A percentile compares a stretch with the other conserved stretches of the same genome.
These are phyloP conservation scores for Zaprionus kolodkinae DNA, from an alignment of 1,140 invertebrate species.

Conservation along the genomic window DNA sequence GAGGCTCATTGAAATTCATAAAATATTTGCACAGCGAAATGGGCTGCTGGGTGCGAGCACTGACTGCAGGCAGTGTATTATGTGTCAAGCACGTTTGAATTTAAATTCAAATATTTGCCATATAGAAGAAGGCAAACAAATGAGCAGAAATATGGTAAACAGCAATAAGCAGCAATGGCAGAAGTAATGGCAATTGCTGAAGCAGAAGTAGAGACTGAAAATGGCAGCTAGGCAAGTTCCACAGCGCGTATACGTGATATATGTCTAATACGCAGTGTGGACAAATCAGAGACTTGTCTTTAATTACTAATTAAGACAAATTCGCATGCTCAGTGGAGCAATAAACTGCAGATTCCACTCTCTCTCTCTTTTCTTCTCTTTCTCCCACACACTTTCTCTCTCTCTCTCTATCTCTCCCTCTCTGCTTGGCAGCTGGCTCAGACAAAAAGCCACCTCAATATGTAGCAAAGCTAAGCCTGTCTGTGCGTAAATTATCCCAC, in stretches of 20 bases:
- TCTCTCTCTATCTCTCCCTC: background rate
- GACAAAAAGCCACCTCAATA: conserved; percentile 38
- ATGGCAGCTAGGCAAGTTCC: background rate
- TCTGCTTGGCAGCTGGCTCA: conserved; percentile 6
- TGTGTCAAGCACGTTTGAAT: conserved; percentile 81
- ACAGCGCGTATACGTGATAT: background rate
- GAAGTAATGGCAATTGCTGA: conserved; percentile 13
- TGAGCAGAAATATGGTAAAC: conserved; percentile 80
- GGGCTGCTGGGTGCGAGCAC: conserved; percentile 45
- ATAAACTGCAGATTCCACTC: background rate
- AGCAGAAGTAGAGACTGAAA: background rate
- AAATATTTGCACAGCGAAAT: conserved; percentile 79
- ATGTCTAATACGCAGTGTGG: background rate
- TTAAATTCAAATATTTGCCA: conserved; percentile 81
- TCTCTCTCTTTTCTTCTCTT: no score
- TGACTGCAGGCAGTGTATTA: conserved; percentile 68
- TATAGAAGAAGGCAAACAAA: conserved; percentile 69
- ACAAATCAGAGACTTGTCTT: background rate
- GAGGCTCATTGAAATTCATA: conserved; percentile 78
- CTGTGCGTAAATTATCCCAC: conserved; percentile 49
- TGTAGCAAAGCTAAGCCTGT: conserved; percentile 50
- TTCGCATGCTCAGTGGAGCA: background rate
- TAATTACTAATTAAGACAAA: background rate
- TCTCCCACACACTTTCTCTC: no score
- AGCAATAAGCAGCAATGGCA: conserved; percentile 66